Evolutionary conservation across 2,113 vertebrate species (phyloP).

Genomic region (Psephotus haematonotus): DNA sequence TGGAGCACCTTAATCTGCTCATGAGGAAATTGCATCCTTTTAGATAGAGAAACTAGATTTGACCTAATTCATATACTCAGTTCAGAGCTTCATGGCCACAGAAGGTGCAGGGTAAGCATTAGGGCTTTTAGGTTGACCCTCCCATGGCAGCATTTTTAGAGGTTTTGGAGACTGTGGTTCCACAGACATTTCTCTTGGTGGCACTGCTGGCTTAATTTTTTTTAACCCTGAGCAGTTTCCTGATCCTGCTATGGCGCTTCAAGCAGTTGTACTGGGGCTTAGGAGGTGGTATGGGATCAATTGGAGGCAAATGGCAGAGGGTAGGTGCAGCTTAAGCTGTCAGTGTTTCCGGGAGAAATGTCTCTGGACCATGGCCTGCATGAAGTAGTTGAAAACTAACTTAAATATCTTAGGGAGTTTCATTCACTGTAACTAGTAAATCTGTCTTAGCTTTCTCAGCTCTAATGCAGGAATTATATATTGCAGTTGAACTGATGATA

Average conservation of each 20-base stretch:
- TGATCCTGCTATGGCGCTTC: neutral
- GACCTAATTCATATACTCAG: neutral
- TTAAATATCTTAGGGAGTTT: neutral
- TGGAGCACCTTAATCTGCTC: neutral
- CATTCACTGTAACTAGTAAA: neutral
- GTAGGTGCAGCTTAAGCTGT: neutral
- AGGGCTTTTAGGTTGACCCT: neutral
- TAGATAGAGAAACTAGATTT: neutral
- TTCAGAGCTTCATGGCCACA: neutral
- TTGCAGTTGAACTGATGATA: neutral
- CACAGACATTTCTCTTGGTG: constrained; percentile 67
- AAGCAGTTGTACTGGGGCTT: neutral
- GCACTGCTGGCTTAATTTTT: constrained; percentile 67
- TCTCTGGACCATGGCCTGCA: neutral
- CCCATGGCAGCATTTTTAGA: neutral
- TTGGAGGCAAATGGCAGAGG: neutral
- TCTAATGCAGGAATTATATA: neutral
- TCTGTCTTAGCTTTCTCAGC: neutral
- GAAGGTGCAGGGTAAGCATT: neutral
- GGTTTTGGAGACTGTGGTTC: constrained; percentile 60
- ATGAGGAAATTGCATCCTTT: neutral
- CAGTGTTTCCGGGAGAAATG: neutral
- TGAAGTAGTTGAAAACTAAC: neutral
- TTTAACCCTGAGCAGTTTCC: constrained; percentile 39
- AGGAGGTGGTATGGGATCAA: neutral